These are phyloP conservation scores for Cylindroiulus punctatus DNA, from an alignment of 2,888 invertebrate species.

Conservation along the genomic window DNA sequence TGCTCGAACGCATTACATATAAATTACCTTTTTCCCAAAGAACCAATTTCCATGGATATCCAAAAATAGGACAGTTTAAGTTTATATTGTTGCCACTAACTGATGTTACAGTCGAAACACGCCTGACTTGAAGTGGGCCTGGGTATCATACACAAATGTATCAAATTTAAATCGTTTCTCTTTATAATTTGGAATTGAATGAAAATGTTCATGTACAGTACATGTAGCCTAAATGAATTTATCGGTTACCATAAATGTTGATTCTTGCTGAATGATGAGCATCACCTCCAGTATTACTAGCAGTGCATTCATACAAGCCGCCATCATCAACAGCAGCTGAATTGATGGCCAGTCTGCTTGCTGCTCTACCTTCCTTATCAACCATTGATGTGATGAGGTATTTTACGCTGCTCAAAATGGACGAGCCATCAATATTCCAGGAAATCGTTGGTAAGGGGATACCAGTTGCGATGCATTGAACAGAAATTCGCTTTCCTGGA, in stretches of 20 bases:
- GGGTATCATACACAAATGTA: not conserved
- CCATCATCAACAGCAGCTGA: constrained; percentile 58
- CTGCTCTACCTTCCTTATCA: not conserved
- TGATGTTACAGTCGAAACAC: not conserved
- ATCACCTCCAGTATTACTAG: constrained; percentile 60
- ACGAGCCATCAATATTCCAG: constrained; percentile 50
- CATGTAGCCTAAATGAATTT: not conserved
- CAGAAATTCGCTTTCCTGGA: not conserved
- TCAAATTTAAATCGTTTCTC: not conserved
- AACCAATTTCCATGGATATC: constrained; percentile 57
- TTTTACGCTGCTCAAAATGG: not conserved
- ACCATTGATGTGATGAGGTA: not conserved
- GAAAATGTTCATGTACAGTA: too few relatives aligned
- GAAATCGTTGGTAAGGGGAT: constrained; percentile 52
- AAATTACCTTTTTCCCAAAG: constrained; percentile 58
- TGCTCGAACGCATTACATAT: not conserved
- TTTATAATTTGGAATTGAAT: not conserved
- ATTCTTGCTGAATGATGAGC: constrained; percentile 59
- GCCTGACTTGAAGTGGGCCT: not conserved
- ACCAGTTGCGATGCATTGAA: constrained; percentile 50
- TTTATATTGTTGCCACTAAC: constrained; percentile 33
- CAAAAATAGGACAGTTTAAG: constrained; percentile 58
- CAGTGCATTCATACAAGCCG: constrained; percentile 61
- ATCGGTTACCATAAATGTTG: not conserved
- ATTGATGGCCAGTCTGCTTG: constrained; percentile 24